These are phyloP conservation scores for Tarsius wallacei DNA, from an alignment of 2,797 vertebrate species.

Conservation along the genomic window DNA sequence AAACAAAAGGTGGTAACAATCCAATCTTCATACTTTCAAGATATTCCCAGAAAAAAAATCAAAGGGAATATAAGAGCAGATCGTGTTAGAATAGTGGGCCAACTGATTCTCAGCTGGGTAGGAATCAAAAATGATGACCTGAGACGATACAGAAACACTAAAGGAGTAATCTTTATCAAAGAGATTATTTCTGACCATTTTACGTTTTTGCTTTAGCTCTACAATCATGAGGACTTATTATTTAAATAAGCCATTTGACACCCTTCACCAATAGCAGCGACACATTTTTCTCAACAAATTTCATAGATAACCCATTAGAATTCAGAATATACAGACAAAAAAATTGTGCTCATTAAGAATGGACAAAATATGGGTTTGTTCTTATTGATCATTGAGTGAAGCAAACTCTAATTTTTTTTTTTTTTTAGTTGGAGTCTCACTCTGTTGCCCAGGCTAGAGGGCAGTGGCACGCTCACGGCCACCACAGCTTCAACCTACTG, in stretches of 20 bases:
- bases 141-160: not conserved
- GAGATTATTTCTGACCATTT: constrained; percentile 13
- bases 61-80: not conserved
- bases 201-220: not conserved
- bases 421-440: no score
- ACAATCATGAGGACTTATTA: not conserved
- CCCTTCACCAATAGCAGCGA: not conserved
- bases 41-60: not conserved
- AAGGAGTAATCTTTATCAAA: not conserved
- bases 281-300: not conserved
- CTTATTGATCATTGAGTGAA: not conserved
- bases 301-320: not conserved
- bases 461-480: no score
- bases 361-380: not conserved
- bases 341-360: not conserved
- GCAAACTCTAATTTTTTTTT: not conserved
- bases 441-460: no score
- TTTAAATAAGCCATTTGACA: not conserved
- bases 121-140: not conserved
- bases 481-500: no score
- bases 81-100: not conserved
- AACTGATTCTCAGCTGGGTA: not conserved
- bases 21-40: not conserved
- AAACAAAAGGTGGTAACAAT: not conserved
- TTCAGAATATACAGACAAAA: not conserved